Percentiles rank a stretch among this genome's conserved stretches.
Evolutionary conservation across 2,888 invertebrate genomes (phyloP).

Genomic region (Xestia ashworthii): DNA sequence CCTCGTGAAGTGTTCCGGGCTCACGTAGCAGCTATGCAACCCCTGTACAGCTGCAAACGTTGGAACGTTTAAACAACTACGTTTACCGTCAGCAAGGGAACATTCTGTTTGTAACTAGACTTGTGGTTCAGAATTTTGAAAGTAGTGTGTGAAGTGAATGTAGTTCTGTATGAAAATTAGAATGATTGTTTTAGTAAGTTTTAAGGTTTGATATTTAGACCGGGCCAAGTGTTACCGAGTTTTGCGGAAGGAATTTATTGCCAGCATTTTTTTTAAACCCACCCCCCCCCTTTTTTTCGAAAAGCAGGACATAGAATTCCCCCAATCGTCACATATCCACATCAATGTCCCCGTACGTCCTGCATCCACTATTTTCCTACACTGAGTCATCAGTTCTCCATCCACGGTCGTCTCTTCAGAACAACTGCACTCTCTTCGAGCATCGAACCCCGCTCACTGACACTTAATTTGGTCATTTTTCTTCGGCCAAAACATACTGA

Average conservation of each 20-base stretch:
- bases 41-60: constrained; percentile 20
- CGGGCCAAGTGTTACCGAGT: background rate
- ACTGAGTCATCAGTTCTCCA: background rate
- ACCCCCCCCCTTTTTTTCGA: no score
- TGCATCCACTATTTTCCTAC: background rate
- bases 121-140: constrained; percentile 11
- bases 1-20: constrained; percentile 28
- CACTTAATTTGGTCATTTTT: background rate
- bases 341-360: background rate
- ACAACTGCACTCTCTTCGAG: background rate
- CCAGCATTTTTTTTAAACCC: background rate
- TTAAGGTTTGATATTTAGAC: background rate
- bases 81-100: constrained; percentile 37
- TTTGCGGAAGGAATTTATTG: no score
- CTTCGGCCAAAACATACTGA: background rate
- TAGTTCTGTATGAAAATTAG: background rate
- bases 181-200: background rate
- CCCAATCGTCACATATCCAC: background rate
- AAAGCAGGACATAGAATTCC: background rate
- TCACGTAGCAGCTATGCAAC: constrained; percentile 47
- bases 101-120: constrained; percentile 41
- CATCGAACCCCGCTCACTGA: background rate
- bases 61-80: constrained; percentile 50
- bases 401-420: background rate
- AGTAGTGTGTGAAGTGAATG: constrained; percentile 13